Evolutionary conservation across 2,113 vertebrate species (phyloP), one percentile per base, ranked within the genome.

Genomic region (Cisticola juncidis): DNA sequence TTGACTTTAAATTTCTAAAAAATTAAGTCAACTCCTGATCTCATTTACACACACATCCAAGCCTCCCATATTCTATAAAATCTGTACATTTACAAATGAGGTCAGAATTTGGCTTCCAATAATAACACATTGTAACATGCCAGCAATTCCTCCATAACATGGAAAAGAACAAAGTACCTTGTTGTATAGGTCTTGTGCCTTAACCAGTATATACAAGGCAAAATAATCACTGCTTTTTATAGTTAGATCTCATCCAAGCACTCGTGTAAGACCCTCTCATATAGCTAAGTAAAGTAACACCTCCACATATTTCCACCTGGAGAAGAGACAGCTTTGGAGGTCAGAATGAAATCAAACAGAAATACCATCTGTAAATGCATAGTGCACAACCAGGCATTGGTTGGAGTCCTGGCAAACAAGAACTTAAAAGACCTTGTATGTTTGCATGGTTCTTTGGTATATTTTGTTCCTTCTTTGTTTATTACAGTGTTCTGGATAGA

Each of bases 31-130:
- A 88, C 25, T 84, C 18, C 50, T 93, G 62, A 51, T 88, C 81
- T 96, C 87, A 73, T 89, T 91, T 81, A 84, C 64, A 68, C 64
- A 68, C 78, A 14, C 40, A 68, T 80, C 21, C 8, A 9, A 95
- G 23, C 25, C 61, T 81, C 68, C 88, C 60, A 26, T 78, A 83
- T 53, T 94, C 61, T 83, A 57, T 81, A 88, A 92, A 94, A 89
- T 45, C 33, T 92, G 51, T 76, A 45, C 79, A 92, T 84, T 86
- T 90, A 84, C 77, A 92, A 86, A 81, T 94, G 88, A 97, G 90
- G 65, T 95, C 88, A 96, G 88, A 90, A 86, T 84, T 96, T 97
- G 90, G 90, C 82, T 88, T 92, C 33, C 64, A 73, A 35, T 38
- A 93, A 33, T 47, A 94, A 77, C 51, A 88, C 64, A 73, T 36